Evolutionary conservation across 2,797 vertebrate species (phyloP).

Genomic region (Poecile montanus): DNA sequence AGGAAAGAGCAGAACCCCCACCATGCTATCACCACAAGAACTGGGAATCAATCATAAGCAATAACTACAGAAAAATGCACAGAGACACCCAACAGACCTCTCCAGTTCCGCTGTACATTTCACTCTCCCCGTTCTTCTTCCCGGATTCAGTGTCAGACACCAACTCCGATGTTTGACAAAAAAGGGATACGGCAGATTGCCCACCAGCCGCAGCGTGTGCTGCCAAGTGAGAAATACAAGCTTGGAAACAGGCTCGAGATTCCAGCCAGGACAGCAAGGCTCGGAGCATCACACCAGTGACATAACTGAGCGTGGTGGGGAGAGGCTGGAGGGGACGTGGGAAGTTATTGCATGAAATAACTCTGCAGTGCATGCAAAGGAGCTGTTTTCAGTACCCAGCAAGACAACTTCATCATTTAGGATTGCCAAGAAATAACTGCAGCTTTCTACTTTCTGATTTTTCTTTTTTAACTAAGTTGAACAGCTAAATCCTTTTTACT

Average conservation of each 20-base stretch:
- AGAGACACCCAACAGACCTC: slow-evolving; percentile 2
- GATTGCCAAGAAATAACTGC: background rate
- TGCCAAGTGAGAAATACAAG: slow-evolving; percentile 69
- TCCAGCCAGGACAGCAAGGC: slow-evolving; percentile 66
- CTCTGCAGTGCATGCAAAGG: slow-evolving; percentile 26
- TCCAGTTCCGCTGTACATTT: background rate
- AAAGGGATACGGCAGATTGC: slow-evolving; percentile 52
- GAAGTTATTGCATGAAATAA: slow-evolving; percentile 8
- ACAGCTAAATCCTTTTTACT: background rate
- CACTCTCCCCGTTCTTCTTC: background rate
- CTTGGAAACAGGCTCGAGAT: slow-evolving; percentile 65
- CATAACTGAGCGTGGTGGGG: slow-evolving; percentile 19
- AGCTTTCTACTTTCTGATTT: background rate
- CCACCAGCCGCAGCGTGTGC: slow-evolving; percentile 39
- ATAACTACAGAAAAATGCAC: background rate
- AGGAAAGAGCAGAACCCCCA: background rate
- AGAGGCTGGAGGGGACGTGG: slow-evolving; percentile 49
- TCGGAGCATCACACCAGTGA: slow-evolving; percentile 38
- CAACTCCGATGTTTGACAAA: slow-evolving; percentile 43
- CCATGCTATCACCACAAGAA: background rate
- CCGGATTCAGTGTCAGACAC: slow-evolving; percentile 49
- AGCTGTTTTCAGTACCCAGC: slow-evolving; percentile 25
- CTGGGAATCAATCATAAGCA: background rate
- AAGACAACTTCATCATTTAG: background rate
- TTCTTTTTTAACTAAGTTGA: background rate